Base-by-base conservation (phyloP, 2,888 invertebrate genomes). In the Drosophila histrio region DNA sequence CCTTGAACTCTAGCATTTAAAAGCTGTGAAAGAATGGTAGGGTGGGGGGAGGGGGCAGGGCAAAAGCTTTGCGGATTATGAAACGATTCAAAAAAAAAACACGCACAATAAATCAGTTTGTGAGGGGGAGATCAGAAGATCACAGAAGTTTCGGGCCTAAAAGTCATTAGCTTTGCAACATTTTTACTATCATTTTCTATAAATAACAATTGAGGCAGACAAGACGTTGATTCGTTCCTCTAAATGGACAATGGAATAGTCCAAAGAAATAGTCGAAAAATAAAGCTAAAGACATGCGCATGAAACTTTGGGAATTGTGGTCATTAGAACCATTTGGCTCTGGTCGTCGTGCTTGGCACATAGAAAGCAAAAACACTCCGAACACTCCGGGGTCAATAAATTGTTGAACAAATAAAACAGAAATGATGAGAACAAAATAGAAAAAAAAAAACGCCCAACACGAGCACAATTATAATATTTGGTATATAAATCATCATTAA, bases 161-260 rank as follows among this genome's bases (percentile, higher is more conserved):
- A 72, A 77, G 73, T 81, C 84, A 87, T 85, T 85, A 87, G 84
- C 74, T 78, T 70, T 72, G 85, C 74, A 83, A 66, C 81, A 84
- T 70, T 86, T 77, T 86, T 77, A 73, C 87, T 87, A 85, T 86
- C 81, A 86, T 77, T 87, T 73, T 77, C 84, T 87, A 87, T 85
- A 85, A 87, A 85, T 85, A 85, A 87, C 81, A 85, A 85, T 85
- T 86, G 72, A 79, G 84, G 79, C 82, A 82, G 68, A 77, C 76
- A 73, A 58, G 70, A 60, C 49, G 69, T 58, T 57, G 65, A 62
- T 71, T 61, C 59, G 63, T 52, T 58, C 59, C 50, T 49, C 32
- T 50, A 58, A 73, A 73, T 73, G 70, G 60, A 67, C 71, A 73
- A 63, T 58, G 41, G 44, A 32, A 28, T 6, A 39, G 26, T 46